These are phyloP conservation scores for Mizuhopecten yessoensis DNA, from an alignment of 1,140 invertebrate genomes.

Conservation along the genomic window DNA sequence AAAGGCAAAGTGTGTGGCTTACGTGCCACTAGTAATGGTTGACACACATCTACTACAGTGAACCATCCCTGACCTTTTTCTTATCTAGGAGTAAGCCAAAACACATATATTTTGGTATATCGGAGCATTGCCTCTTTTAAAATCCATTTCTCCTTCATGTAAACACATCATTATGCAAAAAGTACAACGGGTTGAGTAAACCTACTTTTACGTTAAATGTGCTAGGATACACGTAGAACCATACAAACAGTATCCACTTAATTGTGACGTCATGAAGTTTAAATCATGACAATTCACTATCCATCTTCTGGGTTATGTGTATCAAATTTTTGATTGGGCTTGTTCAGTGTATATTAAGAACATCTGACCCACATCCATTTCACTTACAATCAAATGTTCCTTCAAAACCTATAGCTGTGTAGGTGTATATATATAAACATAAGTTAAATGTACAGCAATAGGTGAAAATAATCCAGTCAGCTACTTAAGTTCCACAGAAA, in stretches of 20 bases:
- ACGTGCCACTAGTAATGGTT: no score
- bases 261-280: not conserved
- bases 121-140: not conserved
- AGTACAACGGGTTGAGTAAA: not conserved
- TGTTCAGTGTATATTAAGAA: not conserved
- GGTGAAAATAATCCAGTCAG: not conserved
- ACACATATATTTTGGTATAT: not conserved
- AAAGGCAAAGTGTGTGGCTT: no score
- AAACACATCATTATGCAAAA: not conserved
- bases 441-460: not conserved
- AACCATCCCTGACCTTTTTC: not conserved
- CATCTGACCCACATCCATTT: not conserved
- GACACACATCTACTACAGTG: not conserved
- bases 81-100: not conserved
- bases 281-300: not conserved
- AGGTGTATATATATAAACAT: conserved; percentile 15
- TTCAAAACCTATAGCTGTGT: not conserved
- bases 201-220: not conserved
- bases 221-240: not conserved
- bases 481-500: not conserved
- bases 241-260: not conserved
- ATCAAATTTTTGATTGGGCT: not conserved
- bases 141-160: not conserved
- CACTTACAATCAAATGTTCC: not conserved
- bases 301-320: not conserved